Conservation (phyloP, 2,113 vertebrate species). For the Hyperopisus bebe region DNA sequence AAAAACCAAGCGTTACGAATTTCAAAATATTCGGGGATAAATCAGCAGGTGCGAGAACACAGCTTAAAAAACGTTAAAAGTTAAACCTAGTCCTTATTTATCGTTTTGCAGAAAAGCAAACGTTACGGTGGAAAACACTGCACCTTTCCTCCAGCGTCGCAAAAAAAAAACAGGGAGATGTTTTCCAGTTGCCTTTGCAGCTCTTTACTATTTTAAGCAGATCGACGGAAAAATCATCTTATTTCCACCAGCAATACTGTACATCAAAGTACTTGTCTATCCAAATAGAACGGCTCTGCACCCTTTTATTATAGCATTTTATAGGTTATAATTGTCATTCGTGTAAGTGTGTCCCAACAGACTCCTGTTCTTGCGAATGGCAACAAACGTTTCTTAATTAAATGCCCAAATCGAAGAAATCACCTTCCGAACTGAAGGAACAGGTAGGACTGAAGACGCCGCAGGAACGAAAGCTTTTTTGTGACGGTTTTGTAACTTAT, state of each 20-base stretch:
- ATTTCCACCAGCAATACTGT: background rate
- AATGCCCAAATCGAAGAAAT: background rate
- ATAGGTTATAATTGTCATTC: background rate
- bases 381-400: constrained; percentile 4
- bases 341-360: background rate
- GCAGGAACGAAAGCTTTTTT: background rate
- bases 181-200: background rate
- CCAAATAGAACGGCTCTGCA: background rate
- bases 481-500: background rate
- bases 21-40: background rate
- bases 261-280: background rate
- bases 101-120: background rate
- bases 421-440: background rate
- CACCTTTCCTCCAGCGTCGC: background rate
- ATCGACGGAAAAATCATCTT: background rate
- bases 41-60: background rate
- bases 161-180: background rate
- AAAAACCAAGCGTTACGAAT: background rate
- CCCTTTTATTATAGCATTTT: background rate
- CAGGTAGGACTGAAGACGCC: constrained; percentile 2
- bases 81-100: background rate
- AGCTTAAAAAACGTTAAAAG: background rate
- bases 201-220: background rate
- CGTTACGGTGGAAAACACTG: background rate
- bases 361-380: background rate